phyloP scores from a whole-genome alignment of 2,113 vertebrate genomes.

The Bagarius yarrelli region DNA sequence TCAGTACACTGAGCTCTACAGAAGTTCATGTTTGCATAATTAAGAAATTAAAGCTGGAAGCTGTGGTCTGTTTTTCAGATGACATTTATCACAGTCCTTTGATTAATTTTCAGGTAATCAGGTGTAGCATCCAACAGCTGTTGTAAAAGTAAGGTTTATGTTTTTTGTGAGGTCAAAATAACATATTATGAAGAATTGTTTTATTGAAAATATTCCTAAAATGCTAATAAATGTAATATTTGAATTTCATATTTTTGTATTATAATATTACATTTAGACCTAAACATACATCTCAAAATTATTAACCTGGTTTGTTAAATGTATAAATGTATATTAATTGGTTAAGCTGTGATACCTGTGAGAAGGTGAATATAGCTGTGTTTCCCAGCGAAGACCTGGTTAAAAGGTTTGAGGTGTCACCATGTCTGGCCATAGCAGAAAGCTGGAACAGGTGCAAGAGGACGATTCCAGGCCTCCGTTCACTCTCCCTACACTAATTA shows the following conservation, averaged over 20 bases:
- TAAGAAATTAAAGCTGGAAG: slow-evolving; percentile 51
- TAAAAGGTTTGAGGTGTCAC: slow-evolving; percentile 44
- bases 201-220: background rate
- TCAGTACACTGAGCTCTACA: slow-evolving; percentile 55
- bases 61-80: slow-evolving; percentile 51
- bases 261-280: background rate
- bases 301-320: slow-evolving; percentile 49
- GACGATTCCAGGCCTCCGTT: slow-evolving; percentile 58
- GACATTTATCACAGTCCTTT: slow-evolving; percentile 48
- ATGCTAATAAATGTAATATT: background rate
- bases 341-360: slow-evolving; percentile 74
- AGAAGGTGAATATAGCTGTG: slow-evolving; percentile 63
- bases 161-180: background rate
- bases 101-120: slow-evolving; percentile 41
- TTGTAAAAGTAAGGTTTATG: background rate
- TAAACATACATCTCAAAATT: slow-evolving; percentile 21
- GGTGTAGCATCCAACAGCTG: slow-evolving; percentile 4
- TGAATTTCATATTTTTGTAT: background rate
- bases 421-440: slow-evolving; percentile 23
- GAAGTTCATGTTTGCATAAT: slow-evolving; percentile 64
- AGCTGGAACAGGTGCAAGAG: slow-evolving; percentile 70
- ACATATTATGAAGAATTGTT: background rate
- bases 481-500: slow-evolving; percentile 70
- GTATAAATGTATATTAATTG: slow-evolving; percentile 32
- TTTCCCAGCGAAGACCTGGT: slow-evolving; percentile 65